Evolutionary conservation across 1,140 invertebrate genomes (phyloP).

Genomic region (Brachionus asplanchnoidis): DNA sequence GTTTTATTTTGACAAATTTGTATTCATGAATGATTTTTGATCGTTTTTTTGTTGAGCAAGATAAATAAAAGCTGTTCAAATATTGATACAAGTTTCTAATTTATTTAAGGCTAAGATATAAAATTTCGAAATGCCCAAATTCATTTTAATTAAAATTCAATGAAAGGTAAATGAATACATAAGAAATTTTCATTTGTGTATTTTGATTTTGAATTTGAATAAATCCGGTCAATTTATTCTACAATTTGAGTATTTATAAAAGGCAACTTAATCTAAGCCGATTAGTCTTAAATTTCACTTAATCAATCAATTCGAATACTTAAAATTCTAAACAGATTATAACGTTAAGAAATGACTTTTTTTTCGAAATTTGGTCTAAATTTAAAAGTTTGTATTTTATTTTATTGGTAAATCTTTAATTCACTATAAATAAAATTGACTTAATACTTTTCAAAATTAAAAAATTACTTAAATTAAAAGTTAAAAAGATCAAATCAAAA

Average conservation of each 20-base stretch:
- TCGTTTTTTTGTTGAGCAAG: neutral
- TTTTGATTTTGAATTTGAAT: neutral
- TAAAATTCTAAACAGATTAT: neutral
- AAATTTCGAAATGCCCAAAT: neutral
- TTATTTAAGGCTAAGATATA: neutral
- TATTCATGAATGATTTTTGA: neutral
- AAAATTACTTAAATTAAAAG: no score
- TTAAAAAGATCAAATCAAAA: no score
- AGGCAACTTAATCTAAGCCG: neutral
- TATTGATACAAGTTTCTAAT: neutral
- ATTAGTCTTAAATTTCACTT: neutral
- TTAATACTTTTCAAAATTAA: no score
- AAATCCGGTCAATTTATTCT: neutral
- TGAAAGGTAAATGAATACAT: neutral
- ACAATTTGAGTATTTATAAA: neutral
- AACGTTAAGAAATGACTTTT: no score
- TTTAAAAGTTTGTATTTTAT: no score
- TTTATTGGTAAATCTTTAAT: no score
- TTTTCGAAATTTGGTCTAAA: no score
- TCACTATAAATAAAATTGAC: no score
- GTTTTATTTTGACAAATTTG: neutral
- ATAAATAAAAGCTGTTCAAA: slow-evolving; percentile 30
- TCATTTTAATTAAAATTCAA: neutral
- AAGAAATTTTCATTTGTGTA: neutral
- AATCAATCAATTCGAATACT: neutral